Base-by-base conservation (phyloP, 2,797 vertebrate species). In the Rallus crepitans region DNA sequence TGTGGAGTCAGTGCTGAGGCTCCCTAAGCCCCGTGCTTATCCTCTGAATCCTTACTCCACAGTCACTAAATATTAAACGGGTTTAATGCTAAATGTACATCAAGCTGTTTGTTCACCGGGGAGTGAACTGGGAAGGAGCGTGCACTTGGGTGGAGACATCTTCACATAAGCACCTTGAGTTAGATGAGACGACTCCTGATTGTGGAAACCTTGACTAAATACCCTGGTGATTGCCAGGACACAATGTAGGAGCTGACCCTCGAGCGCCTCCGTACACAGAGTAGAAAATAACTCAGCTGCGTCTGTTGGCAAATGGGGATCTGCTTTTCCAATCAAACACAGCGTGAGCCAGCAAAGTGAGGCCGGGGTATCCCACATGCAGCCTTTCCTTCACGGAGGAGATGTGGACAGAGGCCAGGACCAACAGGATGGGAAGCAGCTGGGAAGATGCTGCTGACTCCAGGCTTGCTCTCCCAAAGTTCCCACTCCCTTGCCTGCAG, bases 271-370 rank as follows among this genome's bases (percentile, higher is more conserved):
- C 45, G 56, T 82, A 23, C 39, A 25, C 2, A 12, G 68, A 89
- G 45, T n/a, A 91, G 81, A 83, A 92, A 91, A 92, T 81, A 94
- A 55, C 68, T 96, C 92, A 96, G 83, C 92, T 85, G 81, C 6
- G 0, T 45, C 84, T 66, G 52, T 71, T 92, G 84, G 71, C 76
- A 92, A 87, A 70, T 5, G 42, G 25, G 39, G 37, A 78, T 90
- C 78, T 90, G 47, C 50, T 92, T 73, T 73, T 63, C 80, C 82
- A 40, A 12, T 37, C 87, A 56, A 76, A 77, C 7, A 66, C 48
- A 42, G 4, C 0, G 0, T 42, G 15, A 82, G 75, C 18, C 78
- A 73, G 27, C 25, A 30, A n/a, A 65, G 15, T 5, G 0, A 75
- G 35, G 14, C 65, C 13, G 64, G 78, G 61, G 21, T 52, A 18